Evolutionary conservation across 2,888 invertebrate species (phyloP).

Genomic region (Globia sparganii): DNA sequence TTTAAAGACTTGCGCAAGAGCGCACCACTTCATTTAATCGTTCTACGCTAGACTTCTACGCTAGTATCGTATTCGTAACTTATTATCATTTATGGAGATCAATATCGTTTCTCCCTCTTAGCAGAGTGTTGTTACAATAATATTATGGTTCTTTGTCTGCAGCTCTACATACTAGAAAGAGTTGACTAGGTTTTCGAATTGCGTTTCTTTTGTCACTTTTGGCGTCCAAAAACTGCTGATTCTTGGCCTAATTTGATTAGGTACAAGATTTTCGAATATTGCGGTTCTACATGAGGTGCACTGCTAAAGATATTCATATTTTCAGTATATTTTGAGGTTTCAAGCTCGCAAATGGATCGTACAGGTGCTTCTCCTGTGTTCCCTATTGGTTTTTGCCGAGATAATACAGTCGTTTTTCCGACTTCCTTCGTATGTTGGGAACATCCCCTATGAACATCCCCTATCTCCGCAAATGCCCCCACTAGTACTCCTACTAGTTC

Average conservation of each 20-base stretch:
- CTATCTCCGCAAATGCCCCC: too few species aligned
- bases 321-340: too few species aligned
- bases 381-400: neutral
- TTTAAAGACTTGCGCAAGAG: conserved; percentile 43
- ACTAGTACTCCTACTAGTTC: neutral
- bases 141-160: neutral
- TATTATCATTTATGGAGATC: neutral
- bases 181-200: neutral
- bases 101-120: neutral
- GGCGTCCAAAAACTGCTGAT: neutral
- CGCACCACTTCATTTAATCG: conserved; percentile 17
- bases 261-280: neutral
- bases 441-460: neutral
- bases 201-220: neutral
- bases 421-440: neutral
- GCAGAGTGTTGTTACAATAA: neutral
- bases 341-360: neutral
- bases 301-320: neutral
- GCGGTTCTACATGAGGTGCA: neutral
- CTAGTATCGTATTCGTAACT: neutral
- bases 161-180: neutral
- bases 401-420: neutral
- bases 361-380: neutral
- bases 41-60: neutral
- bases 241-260: neutral